Conservation (phyloP, 1,140 invertebrate species). For the Parapsyche elsis region DNA sequence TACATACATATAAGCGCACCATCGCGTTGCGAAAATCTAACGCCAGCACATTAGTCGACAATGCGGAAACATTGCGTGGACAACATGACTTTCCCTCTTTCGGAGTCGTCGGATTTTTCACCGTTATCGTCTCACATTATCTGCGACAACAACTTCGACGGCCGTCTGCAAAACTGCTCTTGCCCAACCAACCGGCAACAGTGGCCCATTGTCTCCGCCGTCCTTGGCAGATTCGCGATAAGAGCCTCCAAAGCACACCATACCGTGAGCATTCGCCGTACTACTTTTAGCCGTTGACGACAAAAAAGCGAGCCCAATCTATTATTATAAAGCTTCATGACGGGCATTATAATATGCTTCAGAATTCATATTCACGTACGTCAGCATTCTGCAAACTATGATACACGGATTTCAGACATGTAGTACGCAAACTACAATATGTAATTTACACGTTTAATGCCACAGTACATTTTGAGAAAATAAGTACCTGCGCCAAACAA, state of each 20-base stretch:
- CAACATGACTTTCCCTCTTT: slow-evolving; percentile 33
- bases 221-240: slow-evolving; percentile 42
- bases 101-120: slow-evolving; percentile 27
- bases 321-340: too few relatives aligned
- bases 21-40: slow-evolving; percentile 40
- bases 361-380: not conserved
- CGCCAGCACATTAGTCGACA: slow-evolving; percentile 40
- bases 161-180: not conserved
- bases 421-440: too few relatives aligned
- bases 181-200: not conserved
- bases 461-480: too few relatives aligned
- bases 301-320: not conserved
- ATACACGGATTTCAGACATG: too few relatives aligned
- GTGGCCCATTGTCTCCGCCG: slow-evolving; percentile 34
- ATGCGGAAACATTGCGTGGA: slow-evolving; percentile 46
- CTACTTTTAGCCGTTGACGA: not conserved
- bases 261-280: not conserved
- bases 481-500: too few relatives aligned
- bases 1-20: slow-evolving; percentile 1
- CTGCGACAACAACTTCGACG: slow-evolving; percentile 34
- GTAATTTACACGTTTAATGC: too few relatives aligned
- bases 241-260: not conserved
- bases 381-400: too few relatives aligned
- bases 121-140: slow-evolving; percentile 15
- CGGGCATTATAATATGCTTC: not conserved